Evolutionary conservation across 2,113 vertebrate genomes (phyloP), one percentile per base, ranked within the genome.

Genomic region (Greenwoodochromis staneri): DNA sequence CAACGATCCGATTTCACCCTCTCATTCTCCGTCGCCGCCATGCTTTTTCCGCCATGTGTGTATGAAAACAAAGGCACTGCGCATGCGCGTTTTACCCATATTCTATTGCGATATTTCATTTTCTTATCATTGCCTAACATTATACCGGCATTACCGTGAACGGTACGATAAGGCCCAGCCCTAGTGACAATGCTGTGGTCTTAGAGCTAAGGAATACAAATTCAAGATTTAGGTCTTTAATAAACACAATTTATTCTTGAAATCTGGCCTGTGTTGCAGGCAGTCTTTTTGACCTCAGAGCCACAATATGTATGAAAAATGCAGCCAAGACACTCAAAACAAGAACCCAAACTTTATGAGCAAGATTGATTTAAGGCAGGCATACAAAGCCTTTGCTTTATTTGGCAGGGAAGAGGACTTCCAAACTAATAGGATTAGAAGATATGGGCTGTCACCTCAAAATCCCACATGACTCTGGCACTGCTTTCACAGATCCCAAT

Each of bases 31-130:
- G 1, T 57, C 0, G 4, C 7, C 1, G 4, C 24, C 13, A 2
- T 29, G 13, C 55, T 16, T 59, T 29, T 29, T 16, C 1, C 4
- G 0, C 0, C 13, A 16, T 2, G 55, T 29, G 55, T 1, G 0
- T 59, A 59, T 59, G 55, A 29, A 29, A 29, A 59, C 4, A 59
- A 29, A 3, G 55, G 55, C 55, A 59, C 5, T 29, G 55, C 1
- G 2, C 57, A 17, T 0, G 55, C 2, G 0, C 2, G 0, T 9
- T 59, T 0, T 59, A 17, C 57, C 0, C 8, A 6, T 61, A 61
- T 31, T 31, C 27, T 61, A 61, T 61, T 0, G 5, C 0, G 5
- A 61, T 61, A 17, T 31, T 17, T 61, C 0, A 61, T 17, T 61
- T 61, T 61, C 27, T 6, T 31, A 17, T 61, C 27, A 0, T 61